These are phyloP conservation scores for Bufo bufo DNA, from an alignment of 2,113 vertebrate genomes.

Conservation along the genomic window DNA sequence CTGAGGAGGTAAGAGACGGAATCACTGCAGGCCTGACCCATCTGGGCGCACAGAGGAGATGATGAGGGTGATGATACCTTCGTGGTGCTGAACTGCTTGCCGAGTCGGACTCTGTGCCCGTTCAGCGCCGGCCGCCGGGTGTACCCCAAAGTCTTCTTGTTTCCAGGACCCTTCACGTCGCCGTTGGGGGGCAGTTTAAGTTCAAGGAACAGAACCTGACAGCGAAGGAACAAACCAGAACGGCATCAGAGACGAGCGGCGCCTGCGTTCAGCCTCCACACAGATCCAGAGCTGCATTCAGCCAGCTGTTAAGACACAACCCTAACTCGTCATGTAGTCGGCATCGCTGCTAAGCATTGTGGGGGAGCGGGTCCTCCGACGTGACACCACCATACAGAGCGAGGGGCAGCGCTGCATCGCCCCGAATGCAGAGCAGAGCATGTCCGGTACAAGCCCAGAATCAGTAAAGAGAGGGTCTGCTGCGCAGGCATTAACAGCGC, in stretches of 20 bases:
- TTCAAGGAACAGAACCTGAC: conserved; percentile 91
- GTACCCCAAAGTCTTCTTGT: conserved; percentile 91
- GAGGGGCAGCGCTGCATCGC: too few species aligned
- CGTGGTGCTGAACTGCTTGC: conserved; percentile 90
- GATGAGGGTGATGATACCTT: conserved; percentile 76
- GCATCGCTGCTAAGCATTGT: too few species aligned
- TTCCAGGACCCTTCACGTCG: conserved; percentile 73
- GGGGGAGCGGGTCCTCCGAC: too few species aligned
- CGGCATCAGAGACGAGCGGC: background rate
- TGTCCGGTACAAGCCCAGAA: too few species aligned
- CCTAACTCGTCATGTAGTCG: too few species aligned
- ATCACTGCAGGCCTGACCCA: background rate
- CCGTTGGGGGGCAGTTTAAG: conserved; percentile 90
- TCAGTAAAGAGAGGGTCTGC: background rate
- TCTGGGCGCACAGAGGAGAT: background rate
- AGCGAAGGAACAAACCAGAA: background rate
- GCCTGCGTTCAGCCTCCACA: background rate
- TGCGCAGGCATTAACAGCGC: background rate
- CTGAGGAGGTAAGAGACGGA: conserved; percentile 68
- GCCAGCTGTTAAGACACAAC: too few species aligned
- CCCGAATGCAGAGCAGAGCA: too few species aligned
- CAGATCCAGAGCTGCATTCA: background rate
- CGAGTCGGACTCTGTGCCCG: conserved; percentile 69
- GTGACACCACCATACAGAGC: too few species aligned
- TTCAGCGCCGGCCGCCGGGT: conserved; percentile 76